These are phyloP conservation scores for Mantis religiosa DNA, from an alignment of 2,888 invertebrate genomes.

Conservation along the genomic window DNA sequence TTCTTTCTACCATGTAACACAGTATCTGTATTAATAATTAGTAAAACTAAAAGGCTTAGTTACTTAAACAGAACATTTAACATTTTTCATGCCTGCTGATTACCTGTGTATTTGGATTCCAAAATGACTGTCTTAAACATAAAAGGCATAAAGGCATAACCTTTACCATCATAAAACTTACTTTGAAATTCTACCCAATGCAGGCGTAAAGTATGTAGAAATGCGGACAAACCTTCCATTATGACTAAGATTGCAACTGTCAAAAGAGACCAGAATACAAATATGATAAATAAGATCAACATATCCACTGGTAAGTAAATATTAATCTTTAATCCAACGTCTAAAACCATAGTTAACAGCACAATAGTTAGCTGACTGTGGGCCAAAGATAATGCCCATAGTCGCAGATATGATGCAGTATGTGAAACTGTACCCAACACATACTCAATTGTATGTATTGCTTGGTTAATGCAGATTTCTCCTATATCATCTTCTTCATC, in stretches of 20 bases:
- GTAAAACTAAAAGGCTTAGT: too few species aligned
- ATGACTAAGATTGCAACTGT: conserved; percentile 78
- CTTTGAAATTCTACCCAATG: neutral
- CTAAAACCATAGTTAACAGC: conserved; percentile 67
- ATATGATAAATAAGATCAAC: conserved; percentile 58
- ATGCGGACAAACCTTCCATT: conserved; percentile 97
- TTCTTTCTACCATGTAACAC: too few species aligned
- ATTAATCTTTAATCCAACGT: conserved; percentile 47
- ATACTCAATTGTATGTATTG: conserved; percentile 95
- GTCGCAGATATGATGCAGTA: conserved; percentile 91
- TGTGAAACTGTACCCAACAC: conserved; percentile 94
- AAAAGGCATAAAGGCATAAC: conserved; percentile 59
- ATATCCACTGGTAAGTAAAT: conserved; percentile 42
- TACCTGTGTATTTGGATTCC: neutral
- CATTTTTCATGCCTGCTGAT: neutral
- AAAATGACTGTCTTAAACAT: conserved; percentile 46
- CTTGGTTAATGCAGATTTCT: conserved; percentile 89
- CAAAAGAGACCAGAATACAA: conserved; percentile 73
- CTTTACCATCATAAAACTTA: neutral
- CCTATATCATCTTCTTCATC: neutral
- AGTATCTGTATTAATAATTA: too few species aligned
- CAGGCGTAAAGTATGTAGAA: conserved; percentile 79
- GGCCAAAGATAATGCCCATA: conserved; percentile 94
- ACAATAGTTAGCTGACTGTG: conserved; percentile 88
- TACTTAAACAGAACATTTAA: too few species aligned